Evolutionary conservation across 2,113 vertebrate genomes (phyloP).

Genomic region (Camelus dromedarius): DNA sequence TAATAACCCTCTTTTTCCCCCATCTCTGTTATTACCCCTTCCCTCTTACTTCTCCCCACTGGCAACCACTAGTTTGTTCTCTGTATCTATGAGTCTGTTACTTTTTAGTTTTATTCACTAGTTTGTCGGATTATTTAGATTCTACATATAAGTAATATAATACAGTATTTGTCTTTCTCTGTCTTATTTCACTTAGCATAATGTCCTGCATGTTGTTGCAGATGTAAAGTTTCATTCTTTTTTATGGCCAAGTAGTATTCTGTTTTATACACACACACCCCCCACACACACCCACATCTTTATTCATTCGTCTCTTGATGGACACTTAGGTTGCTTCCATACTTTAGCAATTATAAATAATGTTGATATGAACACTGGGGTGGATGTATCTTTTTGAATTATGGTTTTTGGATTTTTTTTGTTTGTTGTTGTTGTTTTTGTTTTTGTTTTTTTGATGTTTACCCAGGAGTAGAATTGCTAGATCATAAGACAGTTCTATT

Average conservation of each 20-base stretch:
- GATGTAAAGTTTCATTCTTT: background rate
- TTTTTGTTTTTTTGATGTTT: background rate
- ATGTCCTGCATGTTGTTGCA: background rate
- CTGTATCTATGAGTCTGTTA: background rate
- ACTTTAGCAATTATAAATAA: background rate
- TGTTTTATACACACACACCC: too few relatives aligned
- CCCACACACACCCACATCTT: background rate
- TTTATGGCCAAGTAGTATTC: background rate
- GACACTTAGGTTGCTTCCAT: background rate
- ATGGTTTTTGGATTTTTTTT: background rate
- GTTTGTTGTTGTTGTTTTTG: too few relatives aligned
- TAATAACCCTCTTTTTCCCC: background rate
- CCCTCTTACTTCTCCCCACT: background rate
- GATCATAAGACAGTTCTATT: background rate
- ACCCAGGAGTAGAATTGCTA: background rate
- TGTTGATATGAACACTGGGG: background rate
- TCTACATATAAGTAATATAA: background rate
- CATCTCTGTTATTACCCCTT: too few relatives aligned
- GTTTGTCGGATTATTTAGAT: background rate
- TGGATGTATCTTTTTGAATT: background rate
- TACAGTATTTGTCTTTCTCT: background rate
- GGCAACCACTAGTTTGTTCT: background rate
- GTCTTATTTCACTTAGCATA: background rate
- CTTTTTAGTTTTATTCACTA: background rate
- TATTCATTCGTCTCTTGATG: background rate